Evolutionary conservation across 2,888 invertebrate species (phyloP).

Genomic region (Noctua janthe): DNA sequence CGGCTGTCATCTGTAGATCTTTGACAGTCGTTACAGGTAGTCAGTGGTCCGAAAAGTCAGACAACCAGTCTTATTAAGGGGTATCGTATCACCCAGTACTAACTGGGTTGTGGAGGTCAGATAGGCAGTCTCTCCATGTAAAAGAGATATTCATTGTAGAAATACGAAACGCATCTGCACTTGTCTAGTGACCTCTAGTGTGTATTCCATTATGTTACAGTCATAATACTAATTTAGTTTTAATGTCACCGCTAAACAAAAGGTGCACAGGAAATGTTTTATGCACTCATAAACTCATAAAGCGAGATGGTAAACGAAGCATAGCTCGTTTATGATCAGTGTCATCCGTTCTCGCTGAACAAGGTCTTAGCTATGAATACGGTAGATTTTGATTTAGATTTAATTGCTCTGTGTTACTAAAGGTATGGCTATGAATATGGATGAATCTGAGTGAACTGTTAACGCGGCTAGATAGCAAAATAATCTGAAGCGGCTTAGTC

Average conservation of each 20-base stretch:
- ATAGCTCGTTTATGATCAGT: conserved; percentile 26
- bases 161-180: neutral
- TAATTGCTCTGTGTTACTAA: neutral
- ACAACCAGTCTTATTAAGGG: too few relatives aligned
- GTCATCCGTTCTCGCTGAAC: conserved; percentile 33
- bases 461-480: too few relatives aligned
- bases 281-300: conserved; percentile 37
- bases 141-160: neutral
- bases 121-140: too few relatives aligned
- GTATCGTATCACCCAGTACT: too few relatives aligned
- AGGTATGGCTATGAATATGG: conserved; percentile 23
- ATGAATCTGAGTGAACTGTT: conserved; percentile 13
- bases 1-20: too few relatives aligned
- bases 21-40: too few relatives aligned
- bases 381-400: conserved; percentile 21
- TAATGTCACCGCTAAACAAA: conserved; percentile 58
- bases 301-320: conserved; percentile 41
- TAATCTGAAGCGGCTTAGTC: neutral
- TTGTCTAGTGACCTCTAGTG: neutral
- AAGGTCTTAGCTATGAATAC: conserved; percentile 32
- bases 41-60: too few relatives aligned
- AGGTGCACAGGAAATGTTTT: conserved; percentile 56
- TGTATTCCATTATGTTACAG: conserved; percentile 23
- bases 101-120: too few relatives aligned
- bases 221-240: conserved; percentile 47